These are phyloP conservation scores for Dendrophyllia cribrosa DNA, from an alignment of 64 coral and sea anemone species.

Conservation along the genomic window DNA sequence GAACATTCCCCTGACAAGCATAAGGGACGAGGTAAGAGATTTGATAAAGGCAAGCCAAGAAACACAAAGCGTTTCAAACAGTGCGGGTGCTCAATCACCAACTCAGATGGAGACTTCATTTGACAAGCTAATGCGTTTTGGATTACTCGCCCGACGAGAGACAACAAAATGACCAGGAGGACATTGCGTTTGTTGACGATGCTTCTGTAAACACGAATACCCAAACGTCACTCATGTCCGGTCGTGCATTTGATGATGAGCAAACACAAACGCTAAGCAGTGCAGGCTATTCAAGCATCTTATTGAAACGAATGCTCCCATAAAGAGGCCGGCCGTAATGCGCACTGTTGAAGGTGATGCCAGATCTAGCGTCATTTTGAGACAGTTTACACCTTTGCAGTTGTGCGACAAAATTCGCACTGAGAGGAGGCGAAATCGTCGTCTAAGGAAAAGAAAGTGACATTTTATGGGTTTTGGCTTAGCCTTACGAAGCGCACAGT, in stretches of 20 bases:
- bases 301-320: constrained; percentile 1
- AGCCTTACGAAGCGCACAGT: background rate
- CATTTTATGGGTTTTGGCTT: background rate
- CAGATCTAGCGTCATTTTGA: background rate
- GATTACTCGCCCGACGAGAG: background rate
- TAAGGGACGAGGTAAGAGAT: background rate
- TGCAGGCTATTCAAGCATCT: background rate
- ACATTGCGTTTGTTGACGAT: background rate
- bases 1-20: constrained; percentile 10
- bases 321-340: constrained; percentile 18
- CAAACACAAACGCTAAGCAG: background rate
- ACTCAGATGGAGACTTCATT: background rate
- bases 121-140: too few relatives aligned
- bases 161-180: background rate
- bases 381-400: constrained; percentile 31
- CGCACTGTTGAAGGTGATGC: background rate
- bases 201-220: background rate
- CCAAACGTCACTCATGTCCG: background rate
- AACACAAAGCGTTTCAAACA: constrained; percentile 9
- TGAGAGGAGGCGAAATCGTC: background rate
- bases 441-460: background rate
- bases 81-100: background rate
- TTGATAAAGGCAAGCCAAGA: background rate
- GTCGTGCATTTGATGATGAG: constrained; percentile 22
- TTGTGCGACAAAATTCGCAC: constrained; percentile 42